Evolutionary conservation across 2,113 vertebrate genomes (phyloP).

Genomic region (Gila orcuttii): DNA sequence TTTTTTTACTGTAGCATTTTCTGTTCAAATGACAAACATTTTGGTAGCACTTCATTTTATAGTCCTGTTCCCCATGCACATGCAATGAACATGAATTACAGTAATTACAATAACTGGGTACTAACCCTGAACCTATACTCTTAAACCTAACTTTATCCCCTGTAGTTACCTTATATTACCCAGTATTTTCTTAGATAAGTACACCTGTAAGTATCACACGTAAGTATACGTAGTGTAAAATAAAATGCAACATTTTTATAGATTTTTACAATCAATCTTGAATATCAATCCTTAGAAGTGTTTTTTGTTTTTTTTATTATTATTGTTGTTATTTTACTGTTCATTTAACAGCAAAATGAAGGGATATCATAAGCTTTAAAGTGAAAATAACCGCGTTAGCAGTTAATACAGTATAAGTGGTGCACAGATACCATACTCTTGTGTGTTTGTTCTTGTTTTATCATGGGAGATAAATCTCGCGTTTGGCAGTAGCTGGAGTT

Average conservation of each 20-base stretch:
- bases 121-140: no score
- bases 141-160: no score
- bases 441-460: not conserved
- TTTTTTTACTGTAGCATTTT: not conserved
- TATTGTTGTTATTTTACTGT: not conserved
- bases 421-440: not conserved
- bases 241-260: no score
- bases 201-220: no score
- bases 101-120: no score
- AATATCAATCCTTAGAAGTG: not conserved
- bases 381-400: not conserved
- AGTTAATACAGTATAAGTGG: not conserved
- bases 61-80: no score
- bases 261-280: not conserved
- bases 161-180: no score
- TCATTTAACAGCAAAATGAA: not conserved
- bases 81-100: no score
- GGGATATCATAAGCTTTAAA: not conserved
- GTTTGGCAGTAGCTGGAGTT: not conserved
- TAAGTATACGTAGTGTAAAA: no score
- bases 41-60: no score
- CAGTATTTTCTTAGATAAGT: no score
- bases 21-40: not conserved
- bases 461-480: conserved; percentile 5
- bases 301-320: not conserved